These are phyloP conservation scores for Ibycter americanus DNA, from an alignment of 2,797 vertebrate species.

Conservation along the genomic window DNA sequence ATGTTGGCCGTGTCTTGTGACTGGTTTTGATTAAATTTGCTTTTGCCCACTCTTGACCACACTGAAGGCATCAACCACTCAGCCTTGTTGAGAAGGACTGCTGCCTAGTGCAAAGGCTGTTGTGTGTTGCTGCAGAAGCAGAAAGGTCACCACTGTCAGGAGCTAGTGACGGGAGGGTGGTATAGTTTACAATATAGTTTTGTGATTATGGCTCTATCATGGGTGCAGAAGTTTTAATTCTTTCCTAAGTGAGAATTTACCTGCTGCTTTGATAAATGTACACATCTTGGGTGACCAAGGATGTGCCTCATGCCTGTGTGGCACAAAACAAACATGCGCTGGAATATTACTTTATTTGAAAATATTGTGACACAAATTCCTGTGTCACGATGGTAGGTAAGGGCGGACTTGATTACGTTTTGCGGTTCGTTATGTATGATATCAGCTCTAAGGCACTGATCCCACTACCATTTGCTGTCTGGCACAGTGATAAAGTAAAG, in stretches of 20 bases:
- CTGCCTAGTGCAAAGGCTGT: not conserved
- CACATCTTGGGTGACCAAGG: not conserved
- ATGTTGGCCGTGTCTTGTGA: accelerated
- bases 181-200: not conserved
- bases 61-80: not conserved
- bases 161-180: not conserved
- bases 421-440: not conserved
- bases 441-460: not conserved
- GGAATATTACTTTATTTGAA: not conserved
- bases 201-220: not conserved
- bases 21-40: not conserved
- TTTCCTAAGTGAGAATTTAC: not conserved
- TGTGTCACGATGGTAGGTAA: not conserved
- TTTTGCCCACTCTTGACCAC: not conserved
- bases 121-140: not conserved
- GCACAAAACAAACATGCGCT: not conserved
- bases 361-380: not conserved
- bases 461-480: not conserved
- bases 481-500: not conserved
- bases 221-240: not conserved
- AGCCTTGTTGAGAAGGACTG: not conserved
- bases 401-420: not conserved
- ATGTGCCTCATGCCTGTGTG: not conserved
- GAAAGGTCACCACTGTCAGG: not conserved
- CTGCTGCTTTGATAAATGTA: not conserved